Percentiles rank a stretch among this genome's conserved stretches.
phyloP scores from a whole-genome alignment of 1,140 invertebrate species.

The Sweltsa coloradensis region DNA sequence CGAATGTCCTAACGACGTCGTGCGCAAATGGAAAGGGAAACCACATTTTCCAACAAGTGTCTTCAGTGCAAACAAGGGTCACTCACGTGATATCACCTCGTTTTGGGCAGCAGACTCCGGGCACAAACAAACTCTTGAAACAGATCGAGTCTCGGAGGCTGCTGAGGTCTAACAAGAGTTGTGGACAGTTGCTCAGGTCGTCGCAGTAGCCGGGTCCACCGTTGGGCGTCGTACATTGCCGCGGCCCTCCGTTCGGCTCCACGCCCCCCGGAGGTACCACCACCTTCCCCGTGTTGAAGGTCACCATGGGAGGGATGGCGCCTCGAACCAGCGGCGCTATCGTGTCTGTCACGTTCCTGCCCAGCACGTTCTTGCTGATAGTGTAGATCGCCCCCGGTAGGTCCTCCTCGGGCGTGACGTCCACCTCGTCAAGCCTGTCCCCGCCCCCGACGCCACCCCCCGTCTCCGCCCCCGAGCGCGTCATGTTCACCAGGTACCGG shows the following conservation, averaged over 20 bases:
- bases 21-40: too few species aligned
- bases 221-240: slow-evolving; percentile 65
- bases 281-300: slow-evolving; percentile 23
- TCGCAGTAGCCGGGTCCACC: slow-evolving; percentile 69
- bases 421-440: slow-evolving; percentile 19
- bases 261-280: slow-evolving; percentile 19
- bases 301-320: slow-evolving; percentile 41
- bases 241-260: slow-evolving; percentile 16
- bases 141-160: slow-evolving; percentile 76
- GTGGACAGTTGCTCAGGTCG: slow-evolving; percentile 79
- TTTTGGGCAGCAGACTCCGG: slow-evolving; percentile 78
- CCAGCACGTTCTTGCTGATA: slow-evolving; percentile 67
- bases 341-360: slow-evolving; percentile 64
- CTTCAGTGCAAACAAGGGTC: neutral
- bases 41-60: too few species aligned
- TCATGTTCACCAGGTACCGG: slow-evolving; percentile 70
- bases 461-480: slow-evolving; percentile 35
- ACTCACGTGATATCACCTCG: neutral
- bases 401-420: slow-evolving; percentile 33
- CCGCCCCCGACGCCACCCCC: slow-evolving; percentile 20
- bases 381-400: slow-evolving; percentile 63
- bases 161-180: slow-evolving; percentile 67
- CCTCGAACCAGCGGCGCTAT: slow-evolving; percentile 59
- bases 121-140: slow-evolving; percentile 83
- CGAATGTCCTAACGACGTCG: too few species aligned